Evolutionary conservation across 2,113 vertebrate species (phyloP).

Genomic region (Callospermophilus lateralis): DNA sequence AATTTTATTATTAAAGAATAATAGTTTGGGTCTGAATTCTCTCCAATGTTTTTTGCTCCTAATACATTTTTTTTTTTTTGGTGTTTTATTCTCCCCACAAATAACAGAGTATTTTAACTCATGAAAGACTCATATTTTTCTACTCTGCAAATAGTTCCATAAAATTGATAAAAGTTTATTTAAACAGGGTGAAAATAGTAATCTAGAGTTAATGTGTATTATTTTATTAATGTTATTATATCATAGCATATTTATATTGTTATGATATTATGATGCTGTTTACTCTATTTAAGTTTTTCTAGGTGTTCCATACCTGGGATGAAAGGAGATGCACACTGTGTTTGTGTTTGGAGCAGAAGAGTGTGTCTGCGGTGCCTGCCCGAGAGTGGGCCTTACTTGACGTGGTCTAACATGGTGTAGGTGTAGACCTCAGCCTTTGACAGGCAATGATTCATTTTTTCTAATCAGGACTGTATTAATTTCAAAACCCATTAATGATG

Average conservation of each 20-base stretch:
- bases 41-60: not conserved
- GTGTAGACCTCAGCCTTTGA: not conserved
- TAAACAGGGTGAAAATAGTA: not conserved
- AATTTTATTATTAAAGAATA: not conserved
- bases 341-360: not conserved
- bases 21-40: not conserved
- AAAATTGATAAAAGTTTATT: not conserved
- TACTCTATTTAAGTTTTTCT: not conserved
- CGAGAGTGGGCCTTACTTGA: not conserved
- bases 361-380: accelerated
- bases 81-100: not conserved
- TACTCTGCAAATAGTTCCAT: not conserved
- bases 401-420: not conserved
- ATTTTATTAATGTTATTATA: not conserved
- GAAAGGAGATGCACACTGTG: not conserved
- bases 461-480: constrained; percentile 56
- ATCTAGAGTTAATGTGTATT: not conserved
- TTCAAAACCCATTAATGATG: constrained; percentile 66
- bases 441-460: constrained; percentile 70
- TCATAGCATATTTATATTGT: not conserved
- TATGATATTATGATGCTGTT: not conserved
- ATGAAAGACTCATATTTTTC: not conserved
- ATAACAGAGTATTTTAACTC: not conserved
- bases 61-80: not conserved
- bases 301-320: not conserved